Evolutionary conservation across 2,888 invertebrate genomes (phyloP).

Genomic region (Acrobasis repandana): DNA sequence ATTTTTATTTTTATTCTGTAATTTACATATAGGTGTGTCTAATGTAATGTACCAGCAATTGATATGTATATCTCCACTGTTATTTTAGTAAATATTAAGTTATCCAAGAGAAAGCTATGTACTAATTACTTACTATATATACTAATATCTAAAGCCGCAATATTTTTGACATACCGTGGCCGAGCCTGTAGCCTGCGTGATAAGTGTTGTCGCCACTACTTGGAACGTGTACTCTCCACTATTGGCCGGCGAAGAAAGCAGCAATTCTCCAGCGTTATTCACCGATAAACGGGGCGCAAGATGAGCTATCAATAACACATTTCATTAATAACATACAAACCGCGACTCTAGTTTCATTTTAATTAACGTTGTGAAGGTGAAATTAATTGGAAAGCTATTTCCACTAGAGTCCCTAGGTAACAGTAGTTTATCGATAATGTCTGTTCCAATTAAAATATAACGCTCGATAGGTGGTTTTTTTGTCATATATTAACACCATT

Average conservation of each 20-base stretch:
- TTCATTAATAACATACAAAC: not conserved
- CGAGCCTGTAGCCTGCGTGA: slow-evolving; percentile 47
- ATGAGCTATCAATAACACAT: slow-evolving; percentile 40
- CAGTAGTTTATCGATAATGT: not conserved
- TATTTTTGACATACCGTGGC: slow-evolving; percentile 51
- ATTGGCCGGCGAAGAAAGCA: slow-evolving; percentile 54
- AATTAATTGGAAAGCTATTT: not conserved
- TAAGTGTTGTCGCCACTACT: slow-evolving; percentile 59
- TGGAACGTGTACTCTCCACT: slow-evolving; percentile 58
- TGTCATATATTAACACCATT: no score
- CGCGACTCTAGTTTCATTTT: not conserved
- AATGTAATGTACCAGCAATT: no score
- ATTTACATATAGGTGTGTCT: no score
- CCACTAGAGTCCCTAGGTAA: not conserved
- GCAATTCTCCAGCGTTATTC: slow-evolving; percentile 58
- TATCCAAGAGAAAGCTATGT: no score
- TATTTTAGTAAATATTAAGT: no score
- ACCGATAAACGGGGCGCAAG: slow-evolving; percentile 58
- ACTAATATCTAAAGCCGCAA: no score
- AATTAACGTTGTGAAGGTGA: not conserved
- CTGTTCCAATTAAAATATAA: not conserved
- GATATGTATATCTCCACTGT: no score
- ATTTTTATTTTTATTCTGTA: no score
- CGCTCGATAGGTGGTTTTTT: not conserved
- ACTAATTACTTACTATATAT: no score